Evolutionary conservation across 2,797 vertebrate genomes (phyloP).

Genomic region (Apogon hyalosoma): DNA sequence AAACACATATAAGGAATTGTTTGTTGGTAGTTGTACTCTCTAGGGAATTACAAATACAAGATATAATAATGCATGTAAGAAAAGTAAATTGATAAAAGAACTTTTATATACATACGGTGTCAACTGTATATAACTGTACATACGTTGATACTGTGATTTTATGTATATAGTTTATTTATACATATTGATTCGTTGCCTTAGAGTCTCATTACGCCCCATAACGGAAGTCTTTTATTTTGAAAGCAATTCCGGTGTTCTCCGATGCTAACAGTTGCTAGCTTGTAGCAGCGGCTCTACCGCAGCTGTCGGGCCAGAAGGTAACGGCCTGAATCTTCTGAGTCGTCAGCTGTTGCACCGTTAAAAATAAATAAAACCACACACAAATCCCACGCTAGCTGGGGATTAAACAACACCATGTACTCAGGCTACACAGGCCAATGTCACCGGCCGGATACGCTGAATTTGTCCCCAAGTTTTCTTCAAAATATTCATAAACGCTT

Average conservation of each 20-base stretch:
- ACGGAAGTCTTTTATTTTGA: constrained; percentile 60
- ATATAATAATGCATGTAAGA: too few species aligned
- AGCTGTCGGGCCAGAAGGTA: constrained; percentile 82
- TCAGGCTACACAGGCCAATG: constrained; percentile 58
- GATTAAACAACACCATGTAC: constrained; percentile 75
- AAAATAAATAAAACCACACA: constrained; percentile 85
- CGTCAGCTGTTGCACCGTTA: constrained; percentile 85
- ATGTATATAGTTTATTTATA: too few species aligned
- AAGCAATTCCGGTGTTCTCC: constrained; percentile 41
- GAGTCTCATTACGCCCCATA: background rate
- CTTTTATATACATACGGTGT: too few species aligned
- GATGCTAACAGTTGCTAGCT: constrained; percentile 5
- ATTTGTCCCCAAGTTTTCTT: constrained; percentile 16
- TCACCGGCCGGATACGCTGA: constrained; percentile 39
- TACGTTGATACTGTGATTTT: too few species aligned
- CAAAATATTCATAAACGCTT: constrained; percentile 39
- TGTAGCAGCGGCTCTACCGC: constrained; percentile 52
- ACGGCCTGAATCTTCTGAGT: constrained; percentile 77
- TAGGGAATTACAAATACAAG: too few species aligned
- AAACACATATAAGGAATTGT: too few species aligned
- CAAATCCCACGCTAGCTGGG: constrained; percentile 76
- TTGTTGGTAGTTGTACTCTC: too few species aligned
- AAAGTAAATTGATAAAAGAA: too few species aligned
- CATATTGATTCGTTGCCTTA: background rate
- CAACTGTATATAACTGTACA: too few species aligned